phyloP scores from a whole-genome alignment of 53 echinoderm and acorn worm species.

The Holothuria leucospilota region DNA sequence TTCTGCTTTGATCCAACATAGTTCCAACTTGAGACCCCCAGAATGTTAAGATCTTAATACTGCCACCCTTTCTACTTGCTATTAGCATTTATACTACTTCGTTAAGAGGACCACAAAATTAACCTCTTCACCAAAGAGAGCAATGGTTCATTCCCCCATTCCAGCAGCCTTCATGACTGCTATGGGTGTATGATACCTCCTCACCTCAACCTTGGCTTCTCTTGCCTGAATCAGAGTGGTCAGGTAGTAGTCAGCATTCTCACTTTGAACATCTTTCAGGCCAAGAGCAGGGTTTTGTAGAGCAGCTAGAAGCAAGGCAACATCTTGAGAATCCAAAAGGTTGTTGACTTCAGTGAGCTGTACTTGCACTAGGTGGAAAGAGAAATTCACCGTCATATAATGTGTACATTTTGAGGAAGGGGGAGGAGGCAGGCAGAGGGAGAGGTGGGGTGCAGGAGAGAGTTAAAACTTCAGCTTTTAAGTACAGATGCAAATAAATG shows the following conservation, averaged over 20 bases:
- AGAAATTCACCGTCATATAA: background rate
- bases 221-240: slow-evolving; percentile 68
- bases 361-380: slow-evolving; percentile 64
- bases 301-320: slow-evolving; percentile 64
- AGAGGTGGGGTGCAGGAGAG: background rate
- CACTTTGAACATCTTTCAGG: slow-evolving; percentile 75
- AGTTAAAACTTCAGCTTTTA: background rate
- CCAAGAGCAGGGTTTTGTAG: slow-evolving; percentile 76
- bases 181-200: no score
- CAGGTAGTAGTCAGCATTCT: slow-evolving; percentile 81
- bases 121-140: no score
- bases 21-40: no score
- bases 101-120: no score
- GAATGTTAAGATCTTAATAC: no score
- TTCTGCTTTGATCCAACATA: no score
- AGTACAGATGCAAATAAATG: no score
- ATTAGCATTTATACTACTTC: no score
- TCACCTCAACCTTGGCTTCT: slow-evolving; percentile 86
- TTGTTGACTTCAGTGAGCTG: slow-evolving; percentile 73
- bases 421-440: background rate
- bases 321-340: slow-evolving; percentile 74
- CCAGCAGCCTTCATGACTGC: no score
- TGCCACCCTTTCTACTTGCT: no score
- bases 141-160: no score
- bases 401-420: background rate